phyloP scores from a whole-genome alignment of 1,140 invertebrate genomes.

The Macrostomum lignano region DNA sequence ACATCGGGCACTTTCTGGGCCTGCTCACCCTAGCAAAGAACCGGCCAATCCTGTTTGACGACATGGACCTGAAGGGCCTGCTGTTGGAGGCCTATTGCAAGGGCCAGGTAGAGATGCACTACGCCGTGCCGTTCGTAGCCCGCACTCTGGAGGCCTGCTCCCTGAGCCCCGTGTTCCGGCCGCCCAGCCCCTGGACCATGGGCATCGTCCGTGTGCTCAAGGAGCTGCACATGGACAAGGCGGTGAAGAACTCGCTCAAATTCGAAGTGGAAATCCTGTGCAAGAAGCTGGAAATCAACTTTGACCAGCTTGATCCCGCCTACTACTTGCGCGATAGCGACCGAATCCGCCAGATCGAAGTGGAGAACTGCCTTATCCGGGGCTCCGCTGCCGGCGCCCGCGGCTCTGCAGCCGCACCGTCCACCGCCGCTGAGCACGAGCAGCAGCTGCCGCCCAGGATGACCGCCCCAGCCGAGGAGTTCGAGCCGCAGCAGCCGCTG shows the following conservation, averaged over 20 bases:
- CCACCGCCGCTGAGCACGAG: too few relatives aligned
- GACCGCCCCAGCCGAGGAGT: not conserved
- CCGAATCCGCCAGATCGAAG: slow-evolving; percentile 76
- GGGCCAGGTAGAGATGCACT: slow-evolving; percentile 82
- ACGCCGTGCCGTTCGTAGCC: slow-evolving; percentile 94
- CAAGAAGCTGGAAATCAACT: slow-evolving; percentile 72
- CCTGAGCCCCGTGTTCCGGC: slow-evolving; percentile 77
- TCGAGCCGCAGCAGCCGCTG: not conserved
- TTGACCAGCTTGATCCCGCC: slow-evolving; percentile 36
- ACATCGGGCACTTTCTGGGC: slow-evolving; percentile 91
- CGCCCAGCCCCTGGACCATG: slow-evolving; percentile 93
- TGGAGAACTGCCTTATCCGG: slow-evolving; percentile 19
- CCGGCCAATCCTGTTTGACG: slow-evolving; percentile 54
- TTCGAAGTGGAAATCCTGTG: slow-evolving; percentile 51
- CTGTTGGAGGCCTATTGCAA: slow-evolving; percentile 91
- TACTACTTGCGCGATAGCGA: slow-evolving; percentile 83
- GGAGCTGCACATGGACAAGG: slow-evolving; percentile 75
- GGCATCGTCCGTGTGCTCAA: slow-evolving; percentile 78
- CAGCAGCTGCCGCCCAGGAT: not conserved
- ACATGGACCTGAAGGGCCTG: slow-evolving; percentile 70
- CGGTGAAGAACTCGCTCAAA: slow-evolving; percentile 71
- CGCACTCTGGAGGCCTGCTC: slow-evolving; percentile 85
- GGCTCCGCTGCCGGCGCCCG: too few relatives aligned
- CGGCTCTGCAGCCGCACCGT: too few relatives aligned
- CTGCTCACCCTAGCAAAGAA: slow-evolving; percentile 78